Evolutionary conservation across 2,888 invertebrate species (phyloP), one percentile per base, ranked within the genome.

Genomic region (Rhingia campestris): DNA sequence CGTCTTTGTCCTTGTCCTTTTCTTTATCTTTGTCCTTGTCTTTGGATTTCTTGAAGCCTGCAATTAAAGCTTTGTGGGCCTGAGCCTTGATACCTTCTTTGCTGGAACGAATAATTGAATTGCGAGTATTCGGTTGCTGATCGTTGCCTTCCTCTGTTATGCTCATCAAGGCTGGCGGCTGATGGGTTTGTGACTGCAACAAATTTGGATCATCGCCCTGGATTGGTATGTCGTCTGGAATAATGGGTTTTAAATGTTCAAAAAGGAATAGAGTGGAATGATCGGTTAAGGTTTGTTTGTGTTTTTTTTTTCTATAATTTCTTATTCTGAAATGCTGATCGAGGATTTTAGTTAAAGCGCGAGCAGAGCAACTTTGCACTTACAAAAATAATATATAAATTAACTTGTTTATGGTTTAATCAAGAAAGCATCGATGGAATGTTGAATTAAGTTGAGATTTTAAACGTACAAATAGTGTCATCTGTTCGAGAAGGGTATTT

Each of bases 161-260:
- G 81, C 91, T 91, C 33, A 90, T 89, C 85, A 92, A 86, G 81
- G 88, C 88, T 73, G 88, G 89, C 2, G 89, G 86, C 32, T 84
- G 89, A 86, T 87, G 88, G 86, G 89, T 88, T 74, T 89, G 90
- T 64, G 70, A 84, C 61, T 84, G 84, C 84, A 84, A 80, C 9
- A 82, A 59, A 70, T 80, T 80, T 6, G 90, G 87, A 86, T 91
- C 91, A 79, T 90, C 90, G 58, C 90, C 89, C 93, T 96, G 96
- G 88, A 97, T 97, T 56, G 97, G 97, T 92, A 97, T 97, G 92
- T 97, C 97, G 93, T 97, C 97, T 96, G 93, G 72, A 93, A 92
- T 89, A 80, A 80, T 59, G 69, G 66, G 56, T 30, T 67, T 69
- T 56, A 39, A 59, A 49, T 74, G 66, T 84, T 54, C 59, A 84